Conservation (phyloP, 2,888 invertebrate genomes). For the Neoaliturus tenellus region DNA sequence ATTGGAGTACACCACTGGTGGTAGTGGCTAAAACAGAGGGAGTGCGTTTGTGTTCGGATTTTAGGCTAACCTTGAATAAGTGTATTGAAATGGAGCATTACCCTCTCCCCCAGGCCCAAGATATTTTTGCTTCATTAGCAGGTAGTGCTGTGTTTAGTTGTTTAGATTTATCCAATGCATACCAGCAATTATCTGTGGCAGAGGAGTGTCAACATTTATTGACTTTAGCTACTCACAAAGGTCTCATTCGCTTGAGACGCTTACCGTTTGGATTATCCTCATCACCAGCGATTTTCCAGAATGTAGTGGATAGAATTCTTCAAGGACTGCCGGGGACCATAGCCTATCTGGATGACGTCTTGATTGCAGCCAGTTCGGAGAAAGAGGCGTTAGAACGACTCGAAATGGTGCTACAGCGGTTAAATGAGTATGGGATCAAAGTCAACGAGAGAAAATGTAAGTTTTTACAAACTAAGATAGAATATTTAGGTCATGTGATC, state of each 20-base stretch:
- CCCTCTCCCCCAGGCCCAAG: background rate
- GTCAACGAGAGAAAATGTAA: background rate
- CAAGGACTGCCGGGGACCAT: background rate
- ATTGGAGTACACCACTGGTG: background rate
- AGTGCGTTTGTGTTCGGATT: background rate
- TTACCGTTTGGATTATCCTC: background rate
- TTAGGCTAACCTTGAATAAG: background rate
- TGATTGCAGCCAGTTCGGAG: background rate
- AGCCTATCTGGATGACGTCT: background rate
- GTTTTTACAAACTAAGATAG: background rate
- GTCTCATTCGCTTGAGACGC: background rate
- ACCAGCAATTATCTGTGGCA: background rate
- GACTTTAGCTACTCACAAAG: background rate
- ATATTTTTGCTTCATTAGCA: background rate
- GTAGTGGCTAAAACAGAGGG: background rate
- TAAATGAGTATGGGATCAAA: background rate
- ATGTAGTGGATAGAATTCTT: background rate
- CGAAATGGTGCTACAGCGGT: background rate
- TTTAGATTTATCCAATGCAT: background rate
- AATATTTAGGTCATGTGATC: background rate
- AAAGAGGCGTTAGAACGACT: background rate
- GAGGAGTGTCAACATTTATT: background rate
- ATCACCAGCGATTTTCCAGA: background rate
- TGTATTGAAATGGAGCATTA: background rate
- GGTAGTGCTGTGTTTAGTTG: background rate